Percentiles rank a stretch among this genome's conserved stretches.
phyloP scores from a whole-genome alignment of 2,797 vertebrate species.

The Oryzias sinensis region DNA sequence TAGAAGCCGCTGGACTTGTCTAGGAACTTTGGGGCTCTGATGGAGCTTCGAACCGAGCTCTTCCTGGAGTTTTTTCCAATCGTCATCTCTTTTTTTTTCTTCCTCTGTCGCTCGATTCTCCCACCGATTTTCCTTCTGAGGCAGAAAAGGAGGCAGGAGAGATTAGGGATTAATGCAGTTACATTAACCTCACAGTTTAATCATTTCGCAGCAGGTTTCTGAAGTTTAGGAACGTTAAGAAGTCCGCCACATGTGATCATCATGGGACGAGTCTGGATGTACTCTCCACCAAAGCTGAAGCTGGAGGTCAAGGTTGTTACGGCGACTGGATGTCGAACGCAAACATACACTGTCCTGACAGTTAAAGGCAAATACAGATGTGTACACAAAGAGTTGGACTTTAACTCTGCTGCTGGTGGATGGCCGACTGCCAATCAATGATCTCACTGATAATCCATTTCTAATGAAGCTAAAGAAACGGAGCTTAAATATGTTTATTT shows the following conservation, averaged over 20 bases:
- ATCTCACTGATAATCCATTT: not conserved
- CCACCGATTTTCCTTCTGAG: conserved; percentile 11
- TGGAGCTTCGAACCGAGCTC: conserved; percentile 56
- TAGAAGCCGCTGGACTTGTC: conserved; percentile 77
- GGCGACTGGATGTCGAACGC: conserved; percentile 24
- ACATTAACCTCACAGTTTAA: conserved; percentile 21
- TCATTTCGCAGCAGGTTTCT: conserved; percentile 1
- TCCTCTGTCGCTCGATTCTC: not conserved
- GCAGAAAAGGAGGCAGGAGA: conserved; percentile 7
- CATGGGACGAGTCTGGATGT: not conserved
- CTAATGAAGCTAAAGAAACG: not conserved
- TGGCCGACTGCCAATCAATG: conserved; percentile 30
- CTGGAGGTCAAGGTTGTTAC: conserved; percentile 20
- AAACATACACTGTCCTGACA: conserved; percentile 23
- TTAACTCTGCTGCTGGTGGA: conserved; percentile 18
- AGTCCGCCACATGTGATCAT: not conserved
- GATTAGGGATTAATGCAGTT: conserved; percentile 42
- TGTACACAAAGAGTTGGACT: conserved; percentile 27
- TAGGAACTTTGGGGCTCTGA: conserved; percentile 73
- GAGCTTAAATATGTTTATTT: not conserved
- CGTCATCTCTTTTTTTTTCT: conserved; percentile 60
- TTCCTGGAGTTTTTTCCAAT: conserved; percentile 76
- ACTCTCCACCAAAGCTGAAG: not conserved
- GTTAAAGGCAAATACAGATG: conserved; percentile 23
- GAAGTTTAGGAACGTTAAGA: not conserved